A percentile compares a stretch with the other conserved stretches of the same genome.
Evolutionary conservation across 2,888 invertebrate species (phyloP).

Genomic region (Salpingus planirostris): DNA sequence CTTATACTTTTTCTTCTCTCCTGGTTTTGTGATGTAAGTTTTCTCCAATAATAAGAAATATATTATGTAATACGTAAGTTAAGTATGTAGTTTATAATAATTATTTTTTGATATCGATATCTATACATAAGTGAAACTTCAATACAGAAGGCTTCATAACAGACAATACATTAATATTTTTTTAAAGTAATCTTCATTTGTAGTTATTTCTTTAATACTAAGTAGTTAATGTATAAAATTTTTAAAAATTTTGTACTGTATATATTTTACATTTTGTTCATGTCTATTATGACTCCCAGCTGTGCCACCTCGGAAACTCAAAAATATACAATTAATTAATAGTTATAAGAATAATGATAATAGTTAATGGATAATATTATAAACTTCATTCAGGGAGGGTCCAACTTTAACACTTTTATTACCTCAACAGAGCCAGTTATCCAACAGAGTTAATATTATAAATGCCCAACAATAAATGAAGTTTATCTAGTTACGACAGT

Average conservation of each 20-base stretch:
- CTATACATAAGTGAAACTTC: slow-evolving; percentile 14
- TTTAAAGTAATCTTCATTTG: slow-evolving; percentile 1
- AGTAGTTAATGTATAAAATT: slow-evolving; percentile 16
- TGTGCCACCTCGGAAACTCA: slow-evolving; percentile 14
- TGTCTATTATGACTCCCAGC: slow-evolving; percentile 17
- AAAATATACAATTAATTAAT: slow-evolving; percentile 4
- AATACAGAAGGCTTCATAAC: slow-evolving; percentile 17
- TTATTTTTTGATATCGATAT: slow-evolving; percentile 18
- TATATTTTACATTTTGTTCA: slow-evolving; percentile 11
- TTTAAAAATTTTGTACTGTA: slow-evolving; percentile 17
- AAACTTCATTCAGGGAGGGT: too few species aligned
- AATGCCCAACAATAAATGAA: too few species aligned
- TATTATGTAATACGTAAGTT: slow-evolving; percentile 1
- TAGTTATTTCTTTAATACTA: slow-evolving; percentile 8
- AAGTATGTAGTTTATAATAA: slow-evolving; percentile 10
- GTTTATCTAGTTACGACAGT: too few species aligned
- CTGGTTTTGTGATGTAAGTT: slow-evolving; percentile 1
- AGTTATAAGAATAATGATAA: not conserved
- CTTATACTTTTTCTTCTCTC: not conserved
- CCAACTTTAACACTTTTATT: too few species aligned
- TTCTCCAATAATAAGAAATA: slow-evolving; percentile 9
- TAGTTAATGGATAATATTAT: not conserved
- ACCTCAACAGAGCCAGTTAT: too few species aligned
- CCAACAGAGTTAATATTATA: too few species aligned
- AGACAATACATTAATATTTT: slow-evolving; percentile 17